These are phyloP conservation scores for Theretra japonica DNA, from an alignment of 2,888 invertebrate species.

Conservation along the genomic window DNA sequence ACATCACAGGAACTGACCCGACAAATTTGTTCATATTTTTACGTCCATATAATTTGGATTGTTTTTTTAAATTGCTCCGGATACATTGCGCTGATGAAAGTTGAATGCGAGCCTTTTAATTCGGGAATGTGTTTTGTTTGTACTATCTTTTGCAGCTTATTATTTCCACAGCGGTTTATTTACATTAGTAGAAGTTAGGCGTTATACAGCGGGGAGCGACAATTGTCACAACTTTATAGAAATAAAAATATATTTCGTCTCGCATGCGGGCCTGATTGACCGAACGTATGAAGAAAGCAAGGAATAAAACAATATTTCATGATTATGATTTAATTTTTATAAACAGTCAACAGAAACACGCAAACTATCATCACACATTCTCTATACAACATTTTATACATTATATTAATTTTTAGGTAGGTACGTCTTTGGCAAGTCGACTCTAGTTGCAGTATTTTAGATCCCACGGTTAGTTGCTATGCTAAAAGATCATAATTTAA, in stretches of 20 bases:
- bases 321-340: constrained; percentile 68
- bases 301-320: constrained; percentile 38
- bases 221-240: too few species aligned
- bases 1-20: constrained; percentile 61
- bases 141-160: neutral
- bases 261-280: too few species aligned
- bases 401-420: constrained; percentile 55
- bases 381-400: constrained; percentile 64
- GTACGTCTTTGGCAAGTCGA: constrained; percentile 72
- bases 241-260: too few species aligned
- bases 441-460: constrained; percentile 45
- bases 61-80: constrained; percentile 42
- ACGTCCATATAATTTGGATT: constrained; percentile 61
- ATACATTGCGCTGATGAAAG: neutral
- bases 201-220: too few species aligned
- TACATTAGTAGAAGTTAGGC: too few species aligned
- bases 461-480: constrained; percentile 28
- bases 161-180: too few species aligned
- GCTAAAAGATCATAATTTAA: constrained; percentile 21
- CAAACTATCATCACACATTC: constrained; percentile 60
- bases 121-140: neutral
- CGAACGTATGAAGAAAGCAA: neutral
- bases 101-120: neutral
- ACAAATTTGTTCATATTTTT: constrained; percentile 55
- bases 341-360: constrained; percentile 75